Conservation (phyloP, 2,113 vertebrate species). For the Benitochromis conjunctus region DNA sequence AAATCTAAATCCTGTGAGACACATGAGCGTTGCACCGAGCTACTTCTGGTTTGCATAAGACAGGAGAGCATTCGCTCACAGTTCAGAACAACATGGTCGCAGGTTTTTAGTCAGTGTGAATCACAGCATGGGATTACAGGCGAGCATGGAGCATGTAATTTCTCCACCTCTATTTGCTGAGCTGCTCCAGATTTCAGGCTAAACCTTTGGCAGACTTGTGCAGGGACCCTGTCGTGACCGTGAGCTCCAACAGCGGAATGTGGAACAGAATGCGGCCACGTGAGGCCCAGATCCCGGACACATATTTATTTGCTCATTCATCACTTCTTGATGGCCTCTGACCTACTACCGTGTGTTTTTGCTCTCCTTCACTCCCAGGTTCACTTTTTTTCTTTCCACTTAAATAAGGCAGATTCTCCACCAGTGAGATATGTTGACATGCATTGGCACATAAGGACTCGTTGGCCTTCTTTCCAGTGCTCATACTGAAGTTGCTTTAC, state of each 20-base stretch:
- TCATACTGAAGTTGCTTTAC: background rate
- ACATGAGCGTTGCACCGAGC: constrained; percentile 35
- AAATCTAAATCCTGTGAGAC: constrained; percentile 33
- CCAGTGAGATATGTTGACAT: constrained; percentile 1
- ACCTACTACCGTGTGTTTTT: constrained; percentile 65
- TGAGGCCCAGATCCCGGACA: constrained; percentile 45
- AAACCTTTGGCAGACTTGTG: background rate
- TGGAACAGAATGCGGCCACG: constrained; percentile 54
- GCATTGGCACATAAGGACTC: constrained; percentile 14
- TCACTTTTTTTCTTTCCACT: constrained; percentile 5
- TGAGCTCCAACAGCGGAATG: constrained; percentile 56
- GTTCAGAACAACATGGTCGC: background rate
- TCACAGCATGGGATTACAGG: constrained; percentile 44
- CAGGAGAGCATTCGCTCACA: background rate
- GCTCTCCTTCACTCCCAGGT: constrained; percentile 18
- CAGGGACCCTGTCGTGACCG: background rate
- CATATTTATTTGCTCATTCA: constrained; percentile 75
- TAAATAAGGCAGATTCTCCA: background rate
- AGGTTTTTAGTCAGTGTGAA: constrained; percentile 22
- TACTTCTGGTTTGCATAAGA: constrained; percentile 33
- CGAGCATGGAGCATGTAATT: constrained; percentile 31
- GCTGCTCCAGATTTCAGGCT: background rate
- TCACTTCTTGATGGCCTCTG: constrained; percentile 62
- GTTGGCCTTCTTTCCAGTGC: constrained; percentile 8
- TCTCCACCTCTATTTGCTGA: constrained; percentile 23